Evolutionary conservation across 1,140 invertebrate species (phyloP).

Genomic region (Oryzaephilus surinamensis): DNA sequence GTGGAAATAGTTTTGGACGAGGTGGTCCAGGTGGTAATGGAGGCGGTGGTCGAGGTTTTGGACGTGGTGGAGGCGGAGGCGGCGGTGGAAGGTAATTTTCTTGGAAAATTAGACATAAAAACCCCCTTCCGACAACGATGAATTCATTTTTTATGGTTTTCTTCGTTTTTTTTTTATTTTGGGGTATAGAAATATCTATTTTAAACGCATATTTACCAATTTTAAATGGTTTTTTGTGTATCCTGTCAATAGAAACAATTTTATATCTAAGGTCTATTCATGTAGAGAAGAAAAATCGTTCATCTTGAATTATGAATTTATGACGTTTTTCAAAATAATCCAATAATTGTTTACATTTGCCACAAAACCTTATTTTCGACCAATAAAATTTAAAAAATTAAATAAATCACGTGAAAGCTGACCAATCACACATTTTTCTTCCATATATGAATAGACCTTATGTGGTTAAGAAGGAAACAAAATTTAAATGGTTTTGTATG

Average conservation of each 20-base stretch:
- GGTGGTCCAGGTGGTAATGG: conserved; percentile 25
- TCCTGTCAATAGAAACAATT: conserved; percentile 31
- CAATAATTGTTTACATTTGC: too few species aligned
- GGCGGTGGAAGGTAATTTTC: conserved; percentile 22
- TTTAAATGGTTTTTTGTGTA: conserved; percentile 20
- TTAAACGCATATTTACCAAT: conserved; percentile 23
- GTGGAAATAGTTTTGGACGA: conserved; percentile 32
- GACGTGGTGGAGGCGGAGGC: conserved; percentile 29
- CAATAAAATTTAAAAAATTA: too few species aligned
- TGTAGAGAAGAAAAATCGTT: too few species aligned
- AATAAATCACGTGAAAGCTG: too few species aligned
- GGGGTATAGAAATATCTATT: conserved; percentile 24
- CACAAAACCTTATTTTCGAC: too few species aligned
- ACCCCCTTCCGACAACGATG: background rate
- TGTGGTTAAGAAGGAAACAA: too few species aligned
- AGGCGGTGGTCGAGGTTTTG: conserved; percentile 38
- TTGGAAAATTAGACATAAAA: background rate
- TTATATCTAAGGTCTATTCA: background rate
- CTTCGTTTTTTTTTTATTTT: conserved; percentile 14
- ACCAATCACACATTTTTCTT: too few species aligned
- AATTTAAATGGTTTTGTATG: conserved; percentile 1
- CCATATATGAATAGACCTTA: too few species aligned
- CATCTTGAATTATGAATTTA: too few species aligned
- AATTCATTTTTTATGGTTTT: conserved; percentile 9
- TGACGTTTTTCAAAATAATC: too few species aligned